Conservation (phyloP, 2,888 invertebrate species). For the Polyommatus icarus region DNA sequence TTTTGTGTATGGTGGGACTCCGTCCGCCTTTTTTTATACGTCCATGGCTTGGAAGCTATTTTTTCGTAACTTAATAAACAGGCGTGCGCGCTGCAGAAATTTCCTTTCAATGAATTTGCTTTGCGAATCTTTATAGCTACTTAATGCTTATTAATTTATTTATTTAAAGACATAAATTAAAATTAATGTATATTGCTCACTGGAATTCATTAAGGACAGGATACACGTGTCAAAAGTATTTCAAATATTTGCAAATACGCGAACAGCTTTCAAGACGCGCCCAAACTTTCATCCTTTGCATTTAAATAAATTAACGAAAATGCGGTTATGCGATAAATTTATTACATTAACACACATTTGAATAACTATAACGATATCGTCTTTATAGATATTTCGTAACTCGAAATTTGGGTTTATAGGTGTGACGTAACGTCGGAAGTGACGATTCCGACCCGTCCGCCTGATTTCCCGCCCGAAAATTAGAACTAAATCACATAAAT, state of each 20-base stretch:
- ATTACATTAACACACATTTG: constrained; percentile 16
- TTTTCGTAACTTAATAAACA: too few relatives aligned
- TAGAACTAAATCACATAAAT: constrained; percentile 52
- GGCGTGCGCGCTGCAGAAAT: not conserved
- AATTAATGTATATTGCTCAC: not conserved
- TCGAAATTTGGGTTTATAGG: constrained; percentile 21
- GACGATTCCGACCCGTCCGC: not conserved
- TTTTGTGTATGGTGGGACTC: too few relatives aligned
- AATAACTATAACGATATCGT: constrained; percentile 19
- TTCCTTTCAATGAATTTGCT: not conserved
- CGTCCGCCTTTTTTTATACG: too few relatives aligned
- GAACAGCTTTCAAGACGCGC: constrained; percentile 15
- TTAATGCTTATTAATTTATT: too few relatives aligned
- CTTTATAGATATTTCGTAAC: constrained; percentile 22
- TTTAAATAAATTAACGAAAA: constrained; percentile 22
- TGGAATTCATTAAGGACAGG: not conserved
- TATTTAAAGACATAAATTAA: not conserved
- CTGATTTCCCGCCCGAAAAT: constrained; percentile 57
- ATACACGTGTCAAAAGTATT: not conserved
- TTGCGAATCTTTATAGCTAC: not conserved
- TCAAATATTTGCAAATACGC: not conserved
- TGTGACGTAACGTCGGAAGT: constrained; percentile 29
- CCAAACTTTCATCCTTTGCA: constrained; percentile 29
- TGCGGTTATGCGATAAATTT: constrained; percentile 14
- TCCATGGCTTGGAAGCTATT: too few relatives aligned